phyloP scores from a whole-genome alignment of 2,888 invertebrate species.

The Mythimna albipuncta region DNA sequence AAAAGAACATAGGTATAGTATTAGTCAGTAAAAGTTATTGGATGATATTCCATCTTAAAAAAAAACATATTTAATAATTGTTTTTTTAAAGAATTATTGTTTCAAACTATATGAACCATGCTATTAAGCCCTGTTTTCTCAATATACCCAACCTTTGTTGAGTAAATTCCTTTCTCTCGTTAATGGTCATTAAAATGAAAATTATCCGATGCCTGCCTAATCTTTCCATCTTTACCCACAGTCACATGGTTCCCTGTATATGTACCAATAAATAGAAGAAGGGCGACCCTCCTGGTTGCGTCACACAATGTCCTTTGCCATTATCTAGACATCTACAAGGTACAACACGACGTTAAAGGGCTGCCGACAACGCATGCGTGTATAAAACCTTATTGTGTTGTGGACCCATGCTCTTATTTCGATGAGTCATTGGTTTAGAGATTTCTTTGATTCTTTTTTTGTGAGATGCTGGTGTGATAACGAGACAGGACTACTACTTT shows the following conservation, averaged over 20 bases:
- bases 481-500: neutral
- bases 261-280: conserved; percentile 69
- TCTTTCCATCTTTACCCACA: conserved; percentile 50
- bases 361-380: conserved; percentile 78
- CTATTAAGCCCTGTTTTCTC: neutral
- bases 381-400: conserved; percentile 68
- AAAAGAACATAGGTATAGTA: too few species aligned
- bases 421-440: conserved; percentile 43
- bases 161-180: conserved; percentile 16
- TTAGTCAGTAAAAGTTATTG: too few species aligned
- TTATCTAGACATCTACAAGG: conserved; percentile 86
- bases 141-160: neutral
- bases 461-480: neutral
- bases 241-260: conserved; percentile 29
- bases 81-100: too few species aligned
- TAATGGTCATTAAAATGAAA: conserved; percentile 45
- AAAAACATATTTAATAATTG: too few species aligned
- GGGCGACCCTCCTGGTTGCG: conserved; percentile 66
- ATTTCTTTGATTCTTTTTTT: conserved; percentile 23
- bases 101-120: neutral
- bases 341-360: conserved; percentile 78
- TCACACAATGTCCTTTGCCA: conserved; percentile 66
- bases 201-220: conserved; percentile 40
- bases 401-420: conserved; percentile 49
- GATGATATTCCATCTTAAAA: too few species aligned